Evolutionary conservation across 2,888 invertebrate species (phyloP).

Genomic region (Fragum sueziense): DNA sequence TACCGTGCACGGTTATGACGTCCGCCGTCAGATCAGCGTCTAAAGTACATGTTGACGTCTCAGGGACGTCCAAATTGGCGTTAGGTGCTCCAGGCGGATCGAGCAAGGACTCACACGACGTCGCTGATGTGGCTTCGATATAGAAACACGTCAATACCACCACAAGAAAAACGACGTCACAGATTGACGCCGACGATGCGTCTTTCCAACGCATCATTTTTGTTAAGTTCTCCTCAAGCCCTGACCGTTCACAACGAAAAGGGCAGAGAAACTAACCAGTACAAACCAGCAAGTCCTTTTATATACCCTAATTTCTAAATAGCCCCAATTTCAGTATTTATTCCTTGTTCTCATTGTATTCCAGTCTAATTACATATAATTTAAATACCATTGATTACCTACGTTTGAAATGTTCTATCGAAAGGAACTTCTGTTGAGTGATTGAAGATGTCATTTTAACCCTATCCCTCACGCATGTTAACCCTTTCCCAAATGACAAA

Average conservation of each 20-base stretch:
- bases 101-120: not conserved
- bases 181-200: not conserved
- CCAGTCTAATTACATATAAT: not conserved
- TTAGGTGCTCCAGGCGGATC: not conserved
- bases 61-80: slow-evolving; percentile 22
- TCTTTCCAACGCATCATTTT: not conserved
- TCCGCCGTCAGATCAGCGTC: slow-evolving; percentile 20
- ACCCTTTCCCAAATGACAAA: too few relatives aligned
- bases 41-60: slow-evolving; percentile 25
- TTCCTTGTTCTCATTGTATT: not conserved
- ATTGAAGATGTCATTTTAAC: not conserved
- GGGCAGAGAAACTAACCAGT: not conserved
- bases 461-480: too few relatives aligned
- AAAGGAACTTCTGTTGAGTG: too few relatives aligned
- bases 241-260: too few relatives aligned
- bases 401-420: too few relatives aligned
- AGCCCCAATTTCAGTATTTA: not conserved
- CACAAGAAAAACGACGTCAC: not conserved
- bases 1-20: slow-evolving; percentile 28
- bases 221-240: not conserved
- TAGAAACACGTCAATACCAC: not conserved
- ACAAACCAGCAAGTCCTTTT: not conserved
- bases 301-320: not conserved
- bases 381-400: not conserved
- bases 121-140: not conserved